phyloP scores from a whole-genome alignment of 2,113 vertebrate species.

The Casuarius casuarius region DNA sequence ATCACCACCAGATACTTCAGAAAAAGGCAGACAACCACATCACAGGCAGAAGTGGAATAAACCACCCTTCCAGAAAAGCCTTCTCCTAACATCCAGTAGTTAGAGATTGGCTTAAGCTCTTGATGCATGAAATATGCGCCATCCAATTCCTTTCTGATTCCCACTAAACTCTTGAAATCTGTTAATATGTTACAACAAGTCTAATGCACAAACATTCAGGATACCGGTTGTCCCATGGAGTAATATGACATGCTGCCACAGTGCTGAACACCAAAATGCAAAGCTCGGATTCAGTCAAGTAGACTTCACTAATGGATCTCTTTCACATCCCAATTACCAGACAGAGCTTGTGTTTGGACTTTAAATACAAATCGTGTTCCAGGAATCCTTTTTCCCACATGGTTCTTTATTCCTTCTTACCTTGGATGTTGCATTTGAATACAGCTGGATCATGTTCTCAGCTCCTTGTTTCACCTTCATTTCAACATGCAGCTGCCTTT shows the following conservation, averaged over 20 bases:
- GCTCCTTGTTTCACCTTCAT: conserved; percentile 96
- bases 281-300: background rate
- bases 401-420: conserved; percentile 68
- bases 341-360: background rate
- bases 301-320: background rate
- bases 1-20: background rate
- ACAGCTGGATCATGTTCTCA: conserved; percentile 94
- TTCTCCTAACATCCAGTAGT: background rate
- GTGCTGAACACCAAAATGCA: background rate
- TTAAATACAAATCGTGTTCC: background rate
- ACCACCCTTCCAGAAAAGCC: background rate
- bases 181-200: background rate
- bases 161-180: background rate
- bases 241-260: background rate
- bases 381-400: background rate
- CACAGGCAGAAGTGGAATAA: background rate
- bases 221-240: background rate
- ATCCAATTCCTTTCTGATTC: background rate
- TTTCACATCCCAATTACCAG: background rate
- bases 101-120: background rate
- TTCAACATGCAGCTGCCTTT: conserved; percentile 92
- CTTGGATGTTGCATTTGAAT: conserved; percentile 83
- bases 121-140: background rate
- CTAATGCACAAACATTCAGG: background rate
- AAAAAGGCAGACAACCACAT: background rate